Base-by-base conservation (phyloP, 2,888 invertebrate species). In the Chrysolina haemoptera region DNA sequence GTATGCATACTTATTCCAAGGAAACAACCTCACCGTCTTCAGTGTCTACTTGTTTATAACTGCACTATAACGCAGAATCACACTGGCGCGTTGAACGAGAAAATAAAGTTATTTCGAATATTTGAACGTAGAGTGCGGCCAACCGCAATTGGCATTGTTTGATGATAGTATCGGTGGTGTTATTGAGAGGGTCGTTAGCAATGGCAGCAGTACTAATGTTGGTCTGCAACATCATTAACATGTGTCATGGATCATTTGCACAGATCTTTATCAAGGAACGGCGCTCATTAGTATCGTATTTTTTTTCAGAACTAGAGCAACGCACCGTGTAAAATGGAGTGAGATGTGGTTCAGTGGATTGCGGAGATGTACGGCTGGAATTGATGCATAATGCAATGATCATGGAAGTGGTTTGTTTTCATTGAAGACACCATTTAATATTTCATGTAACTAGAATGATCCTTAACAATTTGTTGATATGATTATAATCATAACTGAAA, bases 121-220 rank as follows among this genome's bases (percentile, higher is more conserved):
- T 84, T 84, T 82, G 82, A 83, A 85, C 82, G 83, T 83, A 85
- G 82, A 79, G 83, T 74, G 80, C 81, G 85, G 72, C 22, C 53
- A 84, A 85, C 86, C 86, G 82, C 85, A 84, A 77, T 80, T 84
- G 87, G 85, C 87, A 85, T 86, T 87, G 86, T 86, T 87, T 85
- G 84, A 87, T 87, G 85, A 84, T 83, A 81, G 84, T 83, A 85
- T 86, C 84, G 84, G 82, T 27, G 59, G 35, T 81, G 82, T 86
- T 86, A 87, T 85, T 85, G 86, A 86, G 85, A 84, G 85, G 83
- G 82, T 81, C 81, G 83, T 84, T 84, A 82, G 82, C 82, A 83
- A 82, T 81, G 82, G 80, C 79, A 46, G 79, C 67, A 69, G 76
- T 82, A 84, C 82, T 82, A 83, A 85, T 84, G 83, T 81, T 73